Percentiles rank a stretch among this genome's conserved stretches.
Conservation (phyloP, 2,888 invertebrate genomes). For the Fragum fragum region DNA sequence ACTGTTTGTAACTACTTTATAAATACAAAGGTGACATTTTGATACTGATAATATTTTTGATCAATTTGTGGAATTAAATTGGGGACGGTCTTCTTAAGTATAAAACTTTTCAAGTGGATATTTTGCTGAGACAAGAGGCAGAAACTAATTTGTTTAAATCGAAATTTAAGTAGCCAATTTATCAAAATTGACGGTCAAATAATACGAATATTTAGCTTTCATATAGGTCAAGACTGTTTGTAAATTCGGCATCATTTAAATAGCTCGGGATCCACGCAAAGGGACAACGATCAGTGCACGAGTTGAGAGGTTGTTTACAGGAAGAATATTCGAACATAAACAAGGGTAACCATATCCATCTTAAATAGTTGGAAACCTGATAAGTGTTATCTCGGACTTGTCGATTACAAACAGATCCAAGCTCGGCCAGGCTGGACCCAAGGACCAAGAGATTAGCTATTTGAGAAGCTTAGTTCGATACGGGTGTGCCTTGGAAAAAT, state of each 20-base stretch:
- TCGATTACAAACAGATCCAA: neutral
- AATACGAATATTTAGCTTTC: conserved; percentile 50
- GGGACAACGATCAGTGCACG: neutral
- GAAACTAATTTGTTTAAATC: conserved; percentile 24
- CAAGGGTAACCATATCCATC: conserved; percentile 16
- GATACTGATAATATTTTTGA: conserved; percentile 11
- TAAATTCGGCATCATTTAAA: conserved; percentile 58
- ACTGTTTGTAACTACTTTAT: neutral
- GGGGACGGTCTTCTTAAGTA: neutral
- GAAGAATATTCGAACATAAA: conserved; percentile 44
- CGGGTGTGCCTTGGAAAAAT: too few species aligned
- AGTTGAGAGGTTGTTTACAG: conserved; percentile 38
- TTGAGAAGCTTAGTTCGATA: conserved; percentile 9
- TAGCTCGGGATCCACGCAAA: conserved; percentile 41
- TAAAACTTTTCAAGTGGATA: conserved; percentile 12
- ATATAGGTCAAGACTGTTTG: conserved; percentile 59
- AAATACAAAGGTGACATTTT: neutral
- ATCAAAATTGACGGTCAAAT: conserved; percentile 53
- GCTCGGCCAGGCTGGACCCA: neutral
- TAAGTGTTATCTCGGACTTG: neutral
- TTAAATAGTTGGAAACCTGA: neutral
- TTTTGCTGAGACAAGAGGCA: neutral
- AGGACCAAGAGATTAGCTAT: conserved; percentile 26
- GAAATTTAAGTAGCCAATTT: conserved; percentile 31
- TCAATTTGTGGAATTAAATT: conserved; percentile 3